Evolutionary conservation across 2,797 vertebrate genomes (phyloP).

Genomic region (Phrynocephalus forsythii): DNA sequence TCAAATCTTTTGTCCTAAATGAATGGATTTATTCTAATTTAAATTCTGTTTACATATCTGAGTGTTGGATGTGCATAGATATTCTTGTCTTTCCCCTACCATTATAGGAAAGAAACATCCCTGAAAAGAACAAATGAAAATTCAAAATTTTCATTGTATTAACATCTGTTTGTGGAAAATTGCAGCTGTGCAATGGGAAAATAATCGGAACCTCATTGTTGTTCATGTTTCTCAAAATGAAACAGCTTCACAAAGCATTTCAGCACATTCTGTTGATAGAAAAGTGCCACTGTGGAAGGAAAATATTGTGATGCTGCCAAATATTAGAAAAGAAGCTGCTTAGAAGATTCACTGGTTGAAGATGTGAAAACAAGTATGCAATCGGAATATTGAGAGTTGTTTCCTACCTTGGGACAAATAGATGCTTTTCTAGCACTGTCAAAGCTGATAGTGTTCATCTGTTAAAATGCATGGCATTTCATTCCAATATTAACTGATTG

Average conservation of each 20-base stretch:
- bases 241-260: slow-evolving; percentile 8
- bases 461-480: not conserved
- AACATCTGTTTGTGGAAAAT: slow-evolving; percentile 9
- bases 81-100: not conserved
- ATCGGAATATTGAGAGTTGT: not conserved
- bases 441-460: not conserved
- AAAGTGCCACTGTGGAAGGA: slow-evolving; percentile 8
- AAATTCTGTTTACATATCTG: slow-evolving; percentile 1
- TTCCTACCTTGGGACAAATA: not conserved
- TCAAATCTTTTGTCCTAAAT: slow-evolving; percentile 17
- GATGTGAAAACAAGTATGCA: not conserved
- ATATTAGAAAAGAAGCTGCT: not conserved
- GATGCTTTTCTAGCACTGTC: not conserved
- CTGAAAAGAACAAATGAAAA: slow-evolving; percentile 18
- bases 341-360: not conserved
- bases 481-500: not conserved
- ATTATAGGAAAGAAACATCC: not conserved
- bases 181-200: slow-evolving; percentile 23
- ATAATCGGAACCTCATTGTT: slow-evolving; percentile 13
- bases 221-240: slow-evolving; percentile 25
- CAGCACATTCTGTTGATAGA: not conserved
- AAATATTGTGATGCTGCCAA: slow-evolving; percentile 12
- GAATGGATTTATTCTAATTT: slow-evolving; percentile 7
- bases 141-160: slow-evolving; percentile 10
- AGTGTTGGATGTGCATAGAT: not conserved